Conservation (phyloP, 2,888 invertebrate species). For the Noctuana brunneofusca region DNA sequence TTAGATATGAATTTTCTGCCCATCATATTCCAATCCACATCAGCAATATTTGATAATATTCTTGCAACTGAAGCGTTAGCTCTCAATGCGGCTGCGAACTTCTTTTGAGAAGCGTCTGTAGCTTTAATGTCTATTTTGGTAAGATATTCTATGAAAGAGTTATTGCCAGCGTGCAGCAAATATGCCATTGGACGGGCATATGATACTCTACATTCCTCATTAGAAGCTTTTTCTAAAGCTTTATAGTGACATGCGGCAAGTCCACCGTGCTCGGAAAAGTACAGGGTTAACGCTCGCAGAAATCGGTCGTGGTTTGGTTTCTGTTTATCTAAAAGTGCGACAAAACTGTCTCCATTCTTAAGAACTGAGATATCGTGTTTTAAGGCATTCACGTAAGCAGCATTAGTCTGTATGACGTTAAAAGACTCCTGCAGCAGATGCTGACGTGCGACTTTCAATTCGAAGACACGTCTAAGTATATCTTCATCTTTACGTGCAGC, state of each 20-base stretch:
- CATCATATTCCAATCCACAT: conserved; percentile 47
- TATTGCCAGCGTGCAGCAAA: background rate
- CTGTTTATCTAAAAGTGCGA: conserved; percentile 38
- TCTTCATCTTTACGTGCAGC: conserved; percentile 44
- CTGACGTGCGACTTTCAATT: conserved; percentile 51
- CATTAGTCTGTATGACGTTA: conserved; percentile 48
- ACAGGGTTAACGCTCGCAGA: conserved; percentile 51
- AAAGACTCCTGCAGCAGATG: conserved; percentile 53
- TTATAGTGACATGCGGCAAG: conserved; percentile 46
- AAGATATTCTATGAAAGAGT: conserved; percentile 14
- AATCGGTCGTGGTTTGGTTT: conserved; percentile 48
- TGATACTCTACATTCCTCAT: conserved; percentile 7
- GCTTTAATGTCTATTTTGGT: conserved; percentile 26
- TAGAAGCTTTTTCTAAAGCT: conserved; percentile 33
- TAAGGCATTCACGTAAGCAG: conserved; percentile 58
- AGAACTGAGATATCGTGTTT: conserved; percentile 54
- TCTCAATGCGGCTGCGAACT: conserved; percentile 48
- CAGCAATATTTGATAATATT: conserved; percentile 48
- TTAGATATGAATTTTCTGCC: conserved; percentile 62
- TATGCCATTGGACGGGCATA: conserved; percentile 21
- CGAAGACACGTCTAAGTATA: conserved; percentile 49
- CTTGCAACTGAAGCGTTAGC: conserved; percentile 52
- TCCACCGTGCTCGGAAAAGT: conserved; percentile 56
- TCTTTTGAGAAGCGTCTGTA: conserved; percentile 35
- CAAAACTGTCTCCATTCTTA: conserved; percentile 42